Conservation (phyloP, 2,113 vertebrate species). For the Felis chaus region DNA sequence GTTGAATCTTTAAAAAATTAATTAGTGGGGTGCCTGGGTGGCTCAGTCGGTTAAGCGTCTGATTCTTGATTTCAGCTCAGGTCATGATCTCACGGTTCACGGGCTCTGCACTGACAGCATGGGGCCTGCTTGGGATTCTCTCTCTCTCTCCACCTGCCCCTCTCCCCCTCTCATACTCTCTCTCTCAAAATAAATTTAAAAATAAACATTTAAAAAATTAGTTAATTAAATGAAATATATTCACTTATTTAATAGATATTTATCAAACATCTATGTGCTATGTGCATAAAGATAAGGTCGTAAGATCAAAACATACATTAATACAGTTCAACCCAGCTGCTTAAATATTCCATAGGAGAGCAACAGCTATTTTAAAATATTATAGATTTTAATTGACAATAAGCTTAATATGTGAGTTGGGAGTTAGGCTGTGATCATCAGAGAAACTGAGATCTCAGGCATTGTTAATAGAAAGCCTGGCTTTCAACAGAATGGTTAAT, state of each 20-base stretch:
- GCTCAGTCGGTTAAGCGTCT: background rate
- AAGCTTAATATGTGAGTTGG: background rate
- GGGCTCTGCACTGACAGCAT: background rate
- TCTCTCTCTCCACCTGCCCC: background rate
- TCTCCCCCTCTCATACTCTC: background rate
- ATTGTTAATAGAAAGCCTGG: background rate
- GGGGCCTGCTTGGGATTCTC: background rate
- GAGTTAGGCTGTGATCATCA: background rate
- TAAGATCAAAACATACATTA: conserved; percentile 27
- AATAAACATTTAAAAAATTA: background rate
- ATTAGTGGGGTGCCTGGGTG: background rate
- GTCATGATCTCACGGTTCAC: background rate
- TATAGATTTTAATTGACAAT: background rate
- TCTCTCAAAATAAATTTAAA: background rate
- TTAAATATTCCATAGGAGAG: background rate
- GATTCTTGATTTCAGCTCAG: background rate
- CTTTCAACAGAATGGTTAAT: background rate
- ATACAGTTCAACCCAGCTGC: background rate
- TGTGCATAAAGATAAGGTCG: background rate
- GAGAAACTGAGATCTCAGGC: background rate
- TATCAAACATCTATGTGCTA: background rate
- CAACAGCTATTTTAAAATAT: conserved; percentile 1
- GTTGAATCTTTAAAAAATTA: too few species aligned
- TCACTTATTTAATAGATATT: background rate
- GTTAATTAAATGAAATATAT: background rate